Conservation (phyloP, 2,797 vertebrate genomes). For the Halcyon smyrnensis region DNA sequence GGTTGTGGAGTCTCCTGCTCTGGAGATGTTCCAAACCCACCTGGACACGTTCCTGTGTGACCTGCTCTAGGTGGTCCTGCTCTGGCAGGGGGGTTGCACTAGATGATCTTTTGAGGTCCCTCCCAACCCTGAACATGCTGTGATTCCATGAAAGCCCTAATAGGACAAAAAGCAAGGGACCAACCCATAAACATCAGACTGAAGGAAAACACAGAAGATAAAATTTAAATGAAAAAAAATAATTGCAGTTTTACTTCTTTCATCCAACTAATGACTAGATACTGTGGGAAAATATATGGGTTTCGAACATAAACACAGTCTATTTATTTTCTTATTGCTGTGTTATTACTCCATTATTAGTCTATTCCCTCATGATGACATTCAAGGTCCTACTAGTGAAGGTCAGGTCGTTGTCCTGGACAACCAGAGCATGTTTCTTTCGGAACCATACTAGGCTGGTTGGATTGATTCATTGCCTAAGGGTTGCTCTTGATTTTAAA, state of each 20-base stretch:
- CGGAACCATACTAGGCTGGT: not conserved
- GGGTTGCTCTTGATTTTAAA: not conserved
- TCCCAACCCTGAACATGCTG: too few species aligned
- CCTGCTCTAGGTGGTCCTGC: too few species aligned
- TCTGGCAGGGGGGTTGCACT: too few species aligned
- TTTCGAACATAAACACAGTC: not conserved
- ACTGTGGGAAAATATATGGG: not conserved
- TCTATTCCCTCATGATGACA: not conserved
- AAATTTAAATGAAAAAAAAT: not conserved
- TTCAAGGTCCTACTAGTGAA: not conserved
- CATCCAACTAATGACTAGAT: not conserved
- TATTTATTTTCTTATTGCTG: not conserved
- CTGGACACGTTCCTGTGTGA: too few species aligned
- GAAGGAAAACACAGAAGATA: not conserved
- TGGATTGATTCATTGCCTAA: not conserved
- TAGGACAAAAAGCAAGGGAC: not conserved
- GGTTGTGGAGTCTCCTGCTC: too few species aligned
- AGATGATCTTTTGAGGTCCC: too few species aligned
- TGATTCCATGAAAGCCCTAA: not conserved
- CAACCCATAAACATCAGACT: not conserved
- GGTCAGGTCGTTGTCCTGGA: not conserved
- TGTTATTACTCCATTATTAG: not conserved
- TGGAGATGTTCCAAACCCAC: too few species aligned
- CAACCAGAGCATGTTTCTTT: not conserved
- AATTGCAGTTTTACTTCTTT: not conserved